phyloP scores from a whole-genome alignment of 1,140 invertebrate species.

The Trichomalopsis sarcophagae region DNA sequence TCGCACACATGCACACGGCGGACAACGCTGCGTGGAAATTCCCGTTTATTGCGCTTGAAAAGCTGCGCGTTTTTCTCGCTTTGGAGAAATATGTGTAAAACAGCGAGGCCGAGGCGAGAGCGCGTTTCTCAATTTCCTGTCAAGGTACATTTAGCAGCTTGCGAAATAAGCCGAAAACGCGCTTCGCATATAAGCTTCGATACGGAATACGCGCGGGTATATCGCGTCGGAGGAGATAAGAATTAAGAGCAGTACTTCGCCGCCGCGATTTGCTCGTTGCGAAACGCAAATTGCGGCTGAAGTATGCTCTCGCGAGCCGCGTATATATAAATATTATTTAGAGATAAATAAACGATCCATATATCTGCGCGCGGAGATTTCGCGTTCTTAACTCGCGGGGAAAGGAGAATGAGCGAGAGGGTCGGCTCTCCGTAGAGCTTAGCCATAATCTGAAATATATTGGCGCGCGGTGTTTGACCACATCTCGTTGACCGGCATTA shows the following conservation, averaged over 20 bases:
- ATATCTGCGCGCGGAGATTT: conserved; percentile 10
- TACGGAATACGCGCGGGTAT: background rate
- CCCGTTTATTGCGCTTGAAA: background rate
- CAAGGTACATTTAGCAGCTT: background rate
- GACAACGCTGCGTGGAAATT: background rate
- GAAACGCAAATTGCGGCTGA: conserved; percentile 26
- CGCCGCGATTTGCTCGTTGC: conserved; percentile 21
- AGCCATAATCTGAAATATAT: conserved; percentile 75
- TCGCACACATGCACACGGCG: background rate
- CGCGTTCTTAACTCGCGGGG: background rate
- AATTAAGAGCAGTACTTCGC: conserved; percentile 21
- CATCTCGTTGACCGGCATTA: conserved; percentile 74
- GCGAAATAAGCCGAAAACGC: background rate
- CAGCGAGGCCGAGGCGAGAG: conserved; percentile 54
- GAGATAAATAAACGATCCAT: conserved; percentile 50
- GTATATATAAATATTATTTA: conserved; percentile 48
- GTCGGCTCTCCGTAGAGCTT: conserved; percentile 59
- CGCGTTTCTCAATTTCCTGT: conserved; percentile 57
- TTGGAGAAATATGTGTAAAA: background rate
- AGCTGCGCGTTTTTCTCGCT: background rate
- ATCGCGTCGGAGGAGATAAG: conserved; percentile 11
- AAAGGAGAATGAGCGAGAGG: conserved; percentile 33
- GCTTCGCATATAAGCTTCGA: background rate
- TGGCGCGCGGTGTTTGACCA: conserved; percentile 73
- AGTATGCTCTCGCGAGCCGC: background rate